Percentiles rank a stretch among this genome's conserved stretches.
These are phyloP conservation scores for Euura saliciscinereae DNA, from an alignment of 1,140 invertebrate genomes.

Conservation along the genomic window DNA sequence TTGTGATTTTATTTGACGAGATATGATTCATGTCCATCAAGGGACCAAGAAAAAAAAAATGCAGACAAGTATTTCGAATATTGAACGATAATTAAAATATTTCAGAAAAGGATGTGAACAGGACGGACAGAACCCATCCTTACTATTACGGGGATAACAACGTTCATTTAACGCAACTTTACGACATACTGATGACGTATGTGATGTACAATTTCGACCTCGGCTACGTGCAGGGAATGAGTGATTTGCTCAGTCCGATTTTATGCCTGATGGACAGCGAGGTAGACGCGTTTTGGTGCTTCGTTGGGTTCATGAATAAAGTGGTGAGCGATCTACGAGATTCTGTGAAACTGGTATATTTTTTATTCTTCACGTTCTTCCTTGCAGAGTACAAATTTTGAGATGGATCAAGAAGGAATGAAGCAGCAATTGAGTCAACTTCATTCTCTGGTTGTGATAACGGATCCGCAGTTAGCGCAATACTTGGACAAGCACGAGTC, in stretches of 20 bases:
- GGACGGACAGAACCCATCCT: conserved; percentile 91
- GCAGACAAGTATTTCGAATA: neutral
- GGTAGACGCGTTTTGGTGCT: conserved; percentile 98
- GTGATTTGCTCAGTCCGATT: conserved; percentile 93
- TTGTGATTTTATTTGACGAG: too few relatives aligned
- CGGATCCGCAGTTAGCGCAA: conserved; percentile 82
- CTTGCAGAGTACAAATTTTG: conserved; percentile 89
- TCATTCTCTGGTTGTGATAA: conserved; percentile 79
- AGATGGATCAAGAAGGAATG: conserved; percentile 97
- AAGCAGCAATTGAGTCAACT: conserved; percentile 90
- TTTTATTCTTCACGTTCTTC: conserved; percentile 18
- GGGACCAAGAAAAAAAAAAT: too few relatives aligned
- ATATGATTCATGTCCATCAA: too few relatives aligned
- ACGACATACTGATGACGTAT: conserved; percentile 97
- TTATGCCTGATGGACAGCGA: conserved; percentile 90
- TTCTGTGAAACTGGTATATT: neutral
- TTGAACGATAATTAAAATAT: conserved; percentile 28
- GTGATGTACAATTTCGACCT: conserved; percentile 99
- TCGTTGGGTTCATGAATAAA: conserved; percentile 97
- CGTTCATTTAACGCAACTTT: conserved; percentile 81
- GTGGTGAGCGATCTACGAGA: conserved; percentile 69
- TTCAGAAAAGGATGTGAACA: conserved; percentile 95
- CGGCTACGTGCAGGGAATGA: conserved; percentile 97
- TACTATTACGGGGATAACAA: conserved; percentile 94
- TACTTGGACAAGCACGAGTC: conserved; percentile 93